Conservation (phyloP, 2,113 vertebrate species). For the Oreochromis spilurus region DNA sequence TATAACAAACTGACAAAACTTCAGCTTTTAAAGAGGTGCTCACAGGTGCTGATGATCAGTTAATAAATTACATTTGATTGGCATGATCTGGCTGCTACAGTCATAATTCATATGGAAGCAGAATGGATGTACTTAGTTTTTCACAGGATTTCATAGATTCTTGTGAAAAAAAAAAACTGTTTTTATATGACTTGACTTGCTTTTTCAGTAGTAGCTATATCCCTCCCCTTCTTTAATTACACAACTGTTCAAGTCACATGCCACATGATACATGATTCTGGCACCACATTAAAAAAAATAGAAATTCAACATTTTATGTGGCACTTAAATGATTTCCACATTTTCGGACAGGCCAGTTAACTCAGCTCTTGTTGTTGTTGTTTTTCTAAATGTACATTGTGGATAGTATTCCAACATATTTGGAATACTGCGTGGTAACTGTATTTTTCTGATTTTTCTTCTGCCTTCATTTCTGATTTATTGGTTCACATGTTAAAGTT, state of each 20-base stretch:
- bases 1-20: not conserved
- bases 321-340: not conserved
- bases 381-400: not conserved
- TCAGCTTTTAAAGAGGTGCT: not conserved
- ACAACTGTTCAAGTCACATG: not conserved
- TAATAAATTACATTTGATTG: not conserved
- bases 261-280: not conserved
- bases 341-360: not conserved
- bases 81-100: not conserved
- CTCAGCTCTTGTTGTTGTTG: not conserved
- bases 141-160: not conserved
- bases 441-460: not conserved
- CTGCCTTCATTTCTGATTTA: not conserved
- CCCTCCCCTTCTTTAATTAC: not conserved
- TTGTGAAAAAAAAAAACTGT: not conserved
- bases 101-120: not conserved
- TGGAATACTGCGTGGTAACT: not conserved
- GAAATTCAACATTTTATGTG: not conserved
- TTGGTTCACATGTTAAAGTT: not conserved
- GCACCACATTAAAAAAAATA: not conserved
- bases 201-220: not conserved
- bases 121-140: not conserved
- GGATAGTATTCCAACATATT: not conserved
- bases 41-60: not conserved
- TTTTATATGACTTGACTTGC: not conserved